A percentile compares a stretch with the other conserved stretches of the same genome.
phyloP scores from a whole-genome alignment of 2,888 invertebrate species.

The Ormyrus nitidulus region DNA sequence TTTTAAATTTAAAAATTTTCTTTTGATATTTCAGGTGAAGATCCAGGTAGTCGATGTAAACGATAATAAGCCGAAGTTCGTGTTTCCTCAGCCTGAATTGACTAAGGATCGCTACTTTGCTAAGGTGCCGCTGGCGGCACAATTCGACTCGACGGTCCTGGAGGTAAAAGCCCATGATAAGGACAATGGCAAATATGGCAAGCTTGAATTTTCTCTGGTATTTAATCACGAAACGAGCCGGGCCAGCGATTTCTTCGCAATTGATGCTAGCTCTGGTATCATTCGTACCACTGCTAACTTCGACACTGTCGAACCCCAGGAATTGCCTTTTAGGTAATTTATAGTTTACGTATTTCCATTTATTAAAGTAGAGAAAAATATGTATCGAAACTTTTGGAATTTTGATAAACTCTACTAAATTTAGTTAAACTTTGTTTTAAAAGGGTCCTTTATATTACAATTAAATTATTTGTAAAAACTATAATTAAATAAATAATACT shows the following conservation, averaged over 20 bases:
- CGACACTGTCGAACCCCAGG: conserved; percentile 80
- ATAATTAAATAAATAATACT: no score
- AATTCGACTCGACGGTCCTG: conserved; percentile 85
- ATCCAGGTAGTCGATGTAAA: conserved; percentile 92
- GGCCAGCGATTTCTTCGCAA: conserved; percentile 81
- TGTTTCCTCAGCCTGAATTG: conserved; percentile 81
- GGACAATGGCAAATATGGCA: conserved; percentile 90
- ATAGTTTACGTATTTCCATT: background rate
- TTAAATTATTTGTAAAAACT: no score
- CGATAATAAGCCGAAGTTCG: conserved; percentile 91
- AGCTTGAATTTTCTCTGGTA: conserved; percentile 80
- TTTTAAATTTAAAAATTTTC: background rate
- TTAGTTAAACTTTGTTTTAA: no score
- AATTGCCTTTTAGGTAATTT: conserved; percentile 82
- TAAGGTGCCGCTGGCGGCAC: conserved; percentile 84
- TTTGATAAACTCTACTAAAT: no score
- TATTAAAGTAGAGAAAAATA: no score
- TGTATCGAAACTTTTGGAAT: no score
- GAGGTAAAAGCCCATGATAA: conserved; percentile 91
- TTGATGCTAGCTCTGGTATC: conserved; percentile 86
- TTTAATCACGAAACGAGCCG: conserved; percentile 47
- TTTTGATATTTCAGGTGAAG: conserved; percentile 77
- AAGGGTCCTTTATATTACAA: no score
- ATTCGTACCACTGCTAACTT: conserved; percentile 86
- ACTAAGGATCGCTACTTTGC: conserved; percentile 87